Evolutionary conservation across 1,140 invertebrate species (phyloP).

Genomic region (Halotydeus destructor): DNA sequence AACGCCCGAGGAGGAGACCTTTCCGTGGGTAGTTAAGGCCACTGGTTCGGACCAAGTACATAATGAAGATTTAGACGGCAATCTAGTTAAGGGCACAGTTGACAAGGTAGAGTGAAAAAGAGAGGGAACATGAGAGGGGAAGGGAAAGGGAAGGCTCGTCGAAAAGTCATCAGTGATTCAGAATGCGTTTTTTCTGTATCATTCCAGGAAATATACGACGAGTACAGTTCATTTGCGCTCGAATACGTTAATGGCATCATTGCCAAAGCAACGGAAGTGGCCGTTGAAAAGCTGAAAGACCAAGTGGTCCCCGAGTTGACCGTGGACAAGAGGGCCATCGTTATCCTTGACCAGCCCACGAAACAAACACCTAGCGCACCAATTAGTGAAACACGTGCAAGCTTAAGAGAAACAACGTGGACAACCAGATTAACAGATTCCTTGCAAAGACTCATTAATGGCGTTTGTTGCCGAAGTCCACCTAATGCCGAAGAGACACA

Average conservation of each 20-base stretch:
- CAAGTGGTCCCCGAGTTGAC: too few species aligned
- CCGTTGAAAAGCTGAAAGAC: too few species aligned
- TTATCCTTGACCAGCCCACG: too few species aligned
- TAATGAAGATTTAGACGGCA: background rate
- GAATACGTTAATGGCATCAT: slow-evolving; percentile 2
- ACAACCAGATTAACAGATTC: too few species aligned
- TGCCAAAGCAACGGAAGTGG: background rate
- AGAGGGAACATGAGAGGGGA: background rate
- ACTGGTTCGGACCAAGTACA: background rate
- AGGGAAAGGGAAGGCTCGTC: background rate
- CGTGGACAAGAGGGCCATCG: too few species aligned
- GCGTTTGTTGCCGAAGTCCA: too few species aligned
- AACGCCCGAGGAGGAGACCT: background rate
- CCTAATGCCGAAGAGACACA: too few species aligned
- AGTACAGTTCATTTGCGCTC: background rate
- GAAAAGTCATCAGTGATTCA: background rate
- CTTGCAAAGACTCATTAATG: too few species aligned
- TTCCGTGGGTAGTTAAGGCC: background rate
- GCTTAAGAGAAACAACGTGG: too few species aligned
- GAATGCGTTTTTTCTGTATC: background rate
- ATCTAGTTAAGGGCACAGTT: background rate
- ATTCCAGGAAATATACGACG: background rate
- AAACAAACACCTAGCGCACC: too few species aligned
- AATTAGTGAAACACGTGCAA: too few species aligned
- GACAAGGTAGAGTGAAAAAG: background rate